Conservation (phyloP, 2,888 invertebrate species). For the Drosophila affinis region DNA sequence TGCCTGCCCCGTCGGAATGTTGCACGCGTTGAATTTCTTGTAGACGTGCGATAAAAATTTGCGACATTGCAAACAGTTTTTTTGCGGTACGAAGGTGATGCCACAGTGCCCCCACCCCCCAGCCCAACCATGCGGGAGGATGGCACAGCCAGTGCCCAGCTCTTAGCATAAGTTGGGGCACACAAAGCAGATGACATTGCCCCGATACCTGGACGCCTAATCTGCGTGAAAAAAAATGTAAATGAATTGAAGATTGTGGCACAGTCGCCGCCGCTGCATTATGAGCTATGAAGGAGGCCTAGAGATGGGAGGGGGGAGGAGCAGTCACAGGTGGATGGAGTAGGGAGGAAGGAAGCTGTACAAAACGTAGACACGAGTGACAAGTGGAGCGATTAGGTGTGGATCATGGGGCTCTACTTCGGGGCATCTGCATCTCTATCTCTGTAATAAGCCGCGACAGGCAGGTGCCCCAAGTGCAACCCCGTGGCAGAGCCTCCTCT, state of each 20-base stretch:
- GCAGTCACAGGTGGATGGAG: conserved; percentile 24
- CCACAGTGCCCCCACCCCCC: conserved; percentile 6
- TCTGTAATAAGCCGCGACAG: conserved; percentile 65
- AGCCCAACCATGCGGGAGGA: too few relatives aligned
- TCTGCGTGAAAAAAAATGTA: conserved; percentile 82
- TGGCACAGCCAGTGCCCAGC: conserved; percentile 57
- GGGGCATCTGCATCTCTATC: conserved; percentile 4
- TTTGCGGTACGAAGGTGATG: conserved; percentile 46
- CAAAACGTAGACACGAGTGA: conserved; percentile 64
- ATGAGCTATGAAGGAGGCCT: conserved; percentile 63
- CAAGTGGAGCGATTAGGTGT: conserved; percentile 62
- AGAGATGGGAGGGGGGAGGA: neutral
- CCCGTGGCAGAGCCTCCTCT: conserved; percentile 39
- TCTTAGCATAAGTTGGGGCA: conserved; percentile 60
- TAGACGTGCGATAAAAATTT: conserved; percentile 83
- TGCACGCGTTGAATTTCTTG: conserved; percentile 81
- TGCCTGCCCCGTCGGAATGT: conserved; percentile 66
- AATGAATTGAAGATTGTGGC: conserved; percentile 80
- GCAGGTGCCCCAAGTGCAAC: conserved; percentile 50
- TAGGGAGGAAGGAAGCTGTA: conserved; percentile 41
- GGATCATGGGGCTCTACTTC: conserved; percentile 19
- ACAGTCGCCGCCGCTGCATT: conserved; percentile 58
- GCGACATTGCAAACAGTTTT: conserved; percentile 81
- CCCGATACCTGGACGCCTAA: conserved; percentile 76
- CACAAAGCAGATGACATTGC: conserved; percentile 77